These are phyloP conservation scores for Gambelia wislizenii DNA, from an alignment of 2,797 vertebrate species.

Conservation along the genomic window DNA sequence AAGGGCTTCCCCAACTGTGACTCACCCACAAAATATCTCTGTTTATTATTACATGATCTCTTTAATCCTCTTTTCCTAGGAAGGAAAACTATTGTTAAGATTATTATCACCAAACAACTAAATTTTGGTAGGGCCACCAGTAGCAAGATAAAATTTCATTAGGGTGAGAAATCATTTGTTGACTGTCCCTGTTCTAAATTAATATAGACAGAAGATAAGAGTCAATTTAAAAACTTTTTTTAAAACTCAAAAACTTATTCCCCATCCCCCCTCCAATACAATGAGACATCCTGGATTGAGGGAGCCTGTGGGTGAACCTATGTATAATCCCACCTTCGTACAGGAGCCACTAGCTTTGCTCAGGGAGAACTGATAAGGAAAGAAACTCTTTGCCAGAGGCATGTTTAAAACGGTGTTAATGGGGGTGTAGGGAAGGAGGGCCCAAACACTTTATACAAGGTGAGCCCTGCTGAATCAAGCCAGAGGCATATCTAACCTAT, in stretches of 20 bases:
- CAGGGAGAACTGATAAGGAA: background rate
- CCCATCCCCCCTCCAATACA: background rate
- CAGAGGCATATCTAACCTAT: background rate
- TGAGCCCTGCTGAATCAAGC: background rate
- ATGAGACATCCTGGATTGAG: background rate
- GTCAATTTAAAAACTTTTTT: too few relatives aligned
- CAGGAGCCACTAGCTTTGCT: background rate
- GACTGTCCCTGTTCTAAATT: background rate
- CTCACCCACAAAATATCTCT: background rate
- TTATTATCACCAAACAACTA: background rate
- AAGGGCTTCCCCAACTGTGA: background rate
- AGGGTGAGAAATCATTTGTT: too few relatives aligned
- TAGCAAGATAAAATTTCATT: background rate
- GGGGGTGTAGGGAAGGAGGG: fast-evolving
- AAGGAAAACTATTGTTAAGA: background rate
- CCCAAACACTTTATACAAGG: background rate
- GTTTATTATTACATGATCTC: background rate
- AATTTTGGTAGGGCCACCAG: background rate
- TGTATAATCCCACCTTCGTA: background rate
- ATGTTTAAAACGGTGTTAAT: background rate
- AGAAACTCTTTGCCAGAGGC: background rate
- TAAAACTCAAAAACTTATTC: background rate
- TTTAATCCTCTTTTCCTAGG: background rate
- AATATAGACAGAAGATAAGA: background rate
- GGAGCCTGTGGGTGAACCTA: background rate